These are phyloP conservation scores for Cyanoliseus patagonus DNA, from an alignment of 2,113 vertebrate species.

Conservation along the genomic window DNA sequence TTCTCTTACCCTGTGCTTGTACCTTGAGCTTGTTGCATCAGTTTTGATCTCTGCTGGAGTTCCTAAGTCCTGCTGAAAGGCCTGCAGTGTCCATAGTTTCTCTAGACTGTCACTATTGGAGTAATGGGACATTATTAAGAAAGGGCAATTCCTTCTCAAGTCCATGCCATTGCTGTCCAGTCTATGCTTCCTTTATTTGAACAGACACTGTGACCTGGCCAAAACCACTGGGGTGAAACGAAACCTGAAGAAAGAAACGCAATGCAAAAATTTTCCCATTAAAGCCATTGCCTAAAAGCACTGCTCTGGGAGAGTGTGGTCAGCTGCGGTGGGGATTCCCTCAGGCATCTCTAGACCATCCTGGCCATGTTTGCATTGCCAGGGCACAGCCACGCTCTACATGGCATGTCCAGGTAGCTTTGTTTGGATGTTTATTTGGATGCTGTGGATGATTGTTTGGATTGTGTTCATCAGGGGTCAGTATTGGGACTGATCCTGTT, in stretches of 20 bases:
- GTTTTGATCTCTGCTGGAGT: neutral
- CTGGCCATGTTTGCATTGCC: neutral
- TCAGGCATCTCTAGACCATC: neutral
- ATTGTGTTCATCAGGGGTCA: too few species aligned
- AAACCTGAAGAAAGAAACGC: neutral
- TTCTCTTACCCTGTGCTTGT: neutral
- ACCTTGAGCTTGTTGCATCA: neutral
- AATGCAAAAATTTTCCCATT: neutral
- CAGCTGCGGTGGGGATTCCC: rapidly evolving
- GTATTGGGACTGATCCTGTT: too few species aligned
- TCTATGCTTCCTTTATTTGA: neutral
- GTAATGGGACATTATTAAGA: neutral
- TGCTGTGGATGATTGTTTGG: too few species aligned
- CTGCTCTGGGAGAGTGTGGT: rapidly evolving
- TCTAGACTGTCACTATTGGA: neutral
- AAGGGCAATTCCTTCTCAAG: neutral
- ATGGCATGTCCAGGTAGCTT: neutral
- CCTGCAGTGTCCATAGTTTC: neutral
- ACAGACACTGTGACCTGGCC: neutral
- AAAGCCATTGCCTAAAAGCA: neutral
- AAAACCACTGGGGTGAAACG: neutral
- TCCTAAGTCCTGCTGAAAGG: neutral
- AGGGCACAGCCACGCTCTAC: rapidly evolving
- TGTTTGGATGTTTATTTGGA: neutral
- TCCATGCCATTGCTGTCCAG: neutral